phyloP scores from a whole-genome alignment of 2,888 invertebrate species.

The Xiphydria camelus region DNA sequence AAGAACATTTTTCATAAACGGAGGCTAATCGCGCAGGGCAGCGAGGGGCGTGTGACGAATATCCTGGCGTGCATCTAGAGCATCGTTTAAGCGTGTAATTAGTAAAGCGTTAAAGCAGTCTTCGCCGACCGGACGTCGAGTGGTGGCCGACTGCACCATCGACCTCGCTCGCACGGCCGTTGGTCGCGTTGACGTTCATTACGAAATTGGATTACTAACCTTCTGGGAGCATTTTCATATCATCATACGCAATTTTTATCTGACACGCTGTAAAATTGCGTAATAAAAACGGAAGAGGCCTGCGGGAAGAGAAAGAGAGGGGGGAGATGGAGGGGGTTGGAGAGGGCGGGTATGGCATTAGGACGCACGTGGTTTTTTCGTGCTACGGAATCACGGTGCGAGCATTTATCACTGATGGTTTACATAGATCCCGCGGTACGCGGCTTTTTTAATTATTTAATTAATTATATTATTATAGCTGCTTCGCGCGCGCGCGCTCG shows the following conservation, averaged over 20 bases:
- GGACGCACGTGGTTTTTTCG: slow-evolving; percentile 6
- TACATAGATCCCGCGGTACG: slow-evolving; percentile 24
- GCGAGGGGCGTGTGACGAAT: too few species aligned
- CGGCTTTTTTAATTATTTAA: slow-evolving; percentile 27
- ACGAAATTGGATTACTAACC: slow-evolving; percentile 13
- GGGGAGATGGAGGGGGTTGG: background rate
- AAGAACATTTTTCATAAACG: too few species aligned
- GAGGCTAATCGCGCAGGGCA: too few species aligned
- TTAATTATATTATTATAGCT: slow-evolving; percentile 26
- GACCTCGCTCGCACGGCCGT: background rate
- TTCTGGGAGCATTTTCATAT: slow-evolving; percentile 15
- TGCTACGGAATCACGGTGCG: slow-evolving; percentile 15
- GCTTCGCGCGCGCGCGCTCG: slow-evolving; percentile 11
- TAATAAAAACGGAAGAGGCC: slow-evolving; percentile 7
- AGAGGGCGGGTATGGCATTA: slow-evolving; percentile 1
- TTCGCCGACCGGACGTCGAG: too few species aligned
- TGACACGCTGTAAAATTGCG: slow-evolving; percentile 13
- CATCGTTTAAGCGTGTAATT: too few species aligned
- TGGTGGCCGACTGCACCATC: background rate
- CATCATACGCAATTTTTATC: slow-evolving; percentile 8
- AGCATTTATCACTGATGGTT: slow-evolving; percentile 30
- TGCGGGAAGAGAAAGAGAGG: too few species aligned
- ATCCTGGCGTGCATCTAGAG: too few species aligned
- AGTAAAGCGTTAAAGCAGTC: too few species aligned
- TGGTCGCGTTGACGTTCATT: slow-evolving; percentile 7